A percentile compares a stretch with the other conserved stretches of the same genome.
phyloP scores from a whole-genome alignment of 2,113 vertebrate species.

The Alectura lathami region DNA sequence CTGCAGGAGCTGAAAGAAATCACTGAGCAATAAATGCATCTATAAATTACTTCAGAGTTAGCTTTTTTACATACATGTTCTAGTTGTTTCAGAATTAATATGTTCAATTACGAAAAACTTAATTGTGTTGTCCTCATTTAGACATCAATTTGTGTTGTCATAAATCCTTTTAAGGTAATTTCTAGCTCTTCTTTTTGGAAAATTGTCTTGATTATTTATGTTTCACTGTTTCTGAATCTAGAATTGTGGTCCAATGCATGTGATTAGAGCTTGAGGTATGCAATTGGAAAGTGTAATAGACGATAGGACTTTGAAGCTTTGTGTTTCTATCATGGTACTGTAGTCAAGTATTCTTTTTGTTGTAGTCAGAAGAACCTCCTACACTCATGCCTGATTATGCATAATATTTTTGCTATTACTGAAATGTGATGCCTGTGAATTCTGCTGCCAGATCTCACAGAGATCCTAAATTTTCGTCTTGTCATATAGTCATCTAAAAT shows the following conservation, averaged over 20 bases:
- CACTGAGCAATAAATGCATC: not conserved
- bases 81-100: not conserved
- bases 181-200: not conserved
- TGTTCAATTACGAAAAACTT: not conserved
- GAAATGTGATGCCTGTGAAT: not conserved
- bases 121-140: not conserved
- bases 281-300: not conserved
- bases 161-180: not conserved
- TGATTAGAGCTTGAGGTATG: not conserved
- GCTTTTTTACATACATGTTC: not conserved
- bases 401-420: not conserved
- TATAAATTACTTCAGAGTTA: not conserved
- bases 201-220: not conserved
- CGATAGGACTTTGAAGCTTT: not conserved
- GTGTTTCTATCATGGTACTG: not conserved
- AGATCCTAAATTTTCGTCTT: not conserved
- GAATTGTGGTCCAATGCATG: not conserved
- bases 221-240: not conserved
- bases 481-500: not conserved
- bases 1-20: not conserved
- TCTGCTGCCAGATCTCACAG: not conserved
- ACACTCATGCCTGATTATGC: not conserved
- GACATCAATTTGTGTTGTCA: not conserved
- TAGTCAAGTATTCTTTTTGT: not conserved
- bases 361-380: not conserved